Evolutionary conservation across 2,797 vertebrate genomes (phyloP).

Genomic region (Bradypus variegatus): DNA sequence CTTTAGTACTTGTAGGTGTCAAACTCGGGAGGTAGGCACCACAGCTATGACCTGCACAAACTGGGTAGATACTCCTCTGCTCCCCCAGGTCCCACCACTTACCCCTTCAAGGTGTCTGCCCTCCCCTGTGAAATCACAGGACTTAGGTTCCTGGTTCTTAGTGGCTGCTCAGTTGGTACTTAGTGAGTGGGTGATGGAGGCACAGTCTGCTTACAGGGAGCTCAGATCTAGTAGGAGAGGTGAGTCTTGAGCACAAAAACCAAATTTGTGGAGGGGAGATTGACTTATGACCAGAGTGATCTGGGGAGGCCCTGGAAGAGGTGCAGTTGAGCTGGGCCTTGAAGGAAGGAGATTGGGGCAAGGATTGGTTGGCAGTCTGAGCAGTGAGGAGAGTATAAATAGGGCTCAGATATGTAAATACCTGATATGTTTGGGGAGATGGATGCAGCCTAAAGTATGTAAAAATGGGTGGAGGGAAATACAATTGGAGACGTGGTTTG

Average conservation of each 20-base stretch:
- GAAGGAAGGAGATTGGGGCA: background rate
- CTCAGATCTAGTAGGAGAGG: background rate
- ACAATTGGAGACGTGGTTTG: background rate
- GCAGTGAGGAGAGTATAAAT: background rate
- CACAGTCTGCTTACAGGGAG: background rate
- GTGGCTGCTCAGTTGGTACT: background rate
- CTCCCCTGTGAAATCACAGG: background rate
- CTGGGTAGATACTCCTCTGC: background rate
- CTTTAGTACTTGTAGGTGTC: background rate
- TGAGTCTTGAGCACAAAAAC: background rate
- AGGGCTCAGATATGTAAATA: background rate
- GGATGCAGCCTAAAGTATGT: background rate
- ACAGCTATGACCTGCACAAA: background rate
- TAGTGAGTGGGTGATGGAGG: background rate
- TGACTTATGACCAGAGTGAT: accelerated
- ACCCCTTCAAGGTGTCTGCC: background rate
- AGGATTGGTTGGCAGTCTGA: background rate
- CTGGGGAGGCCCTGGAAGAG: background rate
- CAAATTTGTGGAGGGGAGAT: background rate
- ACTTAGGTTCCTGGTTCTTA: background rate
- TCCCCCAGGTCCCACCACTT: background rate
- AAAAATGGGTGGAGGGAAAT: background rate
- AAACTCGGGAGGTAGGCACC: background rate
- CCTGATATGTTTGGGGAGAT: background rate
- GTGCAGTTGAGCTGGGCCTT: background rate